Base-by-base conservation (phyloP, 2,888 invertebrate species). In the Drosophila aldrichi region DNA sequence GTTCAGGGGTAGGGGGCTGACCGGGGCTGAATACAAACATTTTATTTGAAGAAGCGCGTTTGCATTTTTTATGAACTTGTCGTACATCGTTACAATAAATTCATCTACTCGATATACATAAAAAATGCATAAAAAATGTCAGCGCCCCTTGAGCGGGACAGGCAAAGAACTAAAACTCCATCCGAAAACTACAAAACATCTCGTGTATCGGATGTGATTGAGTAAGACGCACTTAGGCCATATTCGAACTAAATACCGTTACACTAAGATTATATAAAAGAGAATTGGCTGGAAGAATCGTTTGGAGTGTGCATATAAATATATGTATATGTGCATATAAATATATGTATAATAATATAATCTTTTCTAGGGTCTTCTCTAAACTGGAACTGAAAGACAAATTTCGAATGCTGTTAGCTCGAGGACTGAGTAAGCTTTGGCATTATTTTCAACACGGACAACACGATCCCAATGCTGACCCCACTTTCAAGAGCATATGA, bases 1-100 rank as follows among this genome's bases (percentile, higher is more conserved):
- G 16, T 49, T 12, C n/a, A 52, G 48, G 59, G 43, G 49, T 46
- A 14, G 48, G n/a, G 10, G 3, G 25, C 9, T 6, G 36, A 32
- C 9, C n/a, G 20, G 20, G 60, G 63, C 51, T 62, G 59, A 68
- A 78, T 59, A 77, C 77, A 79, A 83, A 83, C 76, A 78, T 77
- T 76, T 74, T 72, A 69, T 79, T 79, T 85, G 73, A 88, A 84
- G 82, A 82, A 75, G 77, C 74, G 75, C 76, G 76, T 79, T 88
- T 88, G 82, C 70, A 83, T 88, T 88, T 85, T 85, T 85, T 86
- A 85, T 85, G 88, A 87, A 87, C 87, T 89, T 88, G 90, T 88
- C 84, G 81, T 74, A 72, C 77, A 83, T 52, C 76, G 64, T 54
- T 51, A 75, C 57, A 78, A 79, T 82, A 71, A 67, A 71, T 74